Conservation (phyloP, 2,888 invertebrate genomes). For the Sesia apiformis region DNA sequence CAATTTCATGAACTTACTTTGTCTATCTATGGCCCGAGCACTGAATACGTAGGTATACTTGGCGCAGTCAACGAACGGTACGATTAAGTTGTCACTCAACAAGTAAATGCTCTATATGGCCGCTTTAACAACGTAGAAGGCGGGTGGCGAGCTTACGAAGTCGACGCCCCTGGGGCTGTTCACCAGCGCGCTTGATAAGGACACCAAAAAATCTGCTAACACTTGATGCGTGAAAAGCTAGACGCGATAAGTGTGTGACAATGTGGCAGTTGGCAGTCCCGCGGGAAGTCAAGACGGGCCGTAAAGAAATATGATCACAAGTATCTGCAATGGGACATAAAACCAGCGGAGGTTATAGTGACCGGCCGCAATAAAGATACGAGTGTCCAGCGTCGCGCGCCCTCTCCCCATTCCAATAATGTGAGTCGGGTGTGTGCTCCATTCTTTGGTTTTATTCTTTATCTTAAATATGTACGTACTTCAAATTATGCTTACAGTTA, state of each 20-base stretch:
- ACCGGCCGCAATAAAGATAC: constrained; percentile 33
- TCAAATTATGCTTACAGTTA: too few relatives aligned
- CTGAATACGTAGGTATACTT: too few relatives aligned
- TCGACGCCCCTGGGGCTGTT: background rate
- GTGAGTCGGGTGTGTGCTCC: too few relatives aligned
- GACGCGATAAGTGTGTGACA: background rate
- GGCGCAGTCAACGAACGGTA: too few relatives aligned
- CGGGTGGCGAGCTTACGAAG: background rate
- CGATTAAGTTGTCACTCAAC: too few relatives aligned
- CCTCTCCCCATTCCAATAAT: constrained; percentile 3
- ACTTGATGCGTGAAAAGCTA: background rate
- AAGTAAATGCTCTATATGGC: too few relatives aligned
- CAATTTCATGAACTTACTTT: too few relatives aligned
- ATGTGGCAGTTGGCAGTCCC: background rate
- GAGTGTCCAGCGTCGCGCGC: constrained; percentile 14
- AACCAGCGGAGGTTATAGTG: constrained; percentile 20
- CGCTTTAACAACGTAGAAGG: too few relatives aligned
- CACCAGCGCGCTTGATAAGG: background rate
- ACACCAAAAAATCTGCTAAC: background rate
- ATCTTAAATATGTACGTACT: too few relatives aligned
- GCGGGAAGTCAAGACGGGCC: constrained; percentile 3
- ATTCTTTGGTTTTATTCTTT: too few relatives aligned
- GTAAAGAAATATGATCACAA: constrained; percentile 17
- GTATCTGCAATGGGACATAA: constrained; percentile 24
- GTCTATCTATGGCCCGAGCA: too few relatives aligned